Conservation (phyloP, 1,140 invertebrate species). For the Pseudachorutes palmiensis region DNA sequence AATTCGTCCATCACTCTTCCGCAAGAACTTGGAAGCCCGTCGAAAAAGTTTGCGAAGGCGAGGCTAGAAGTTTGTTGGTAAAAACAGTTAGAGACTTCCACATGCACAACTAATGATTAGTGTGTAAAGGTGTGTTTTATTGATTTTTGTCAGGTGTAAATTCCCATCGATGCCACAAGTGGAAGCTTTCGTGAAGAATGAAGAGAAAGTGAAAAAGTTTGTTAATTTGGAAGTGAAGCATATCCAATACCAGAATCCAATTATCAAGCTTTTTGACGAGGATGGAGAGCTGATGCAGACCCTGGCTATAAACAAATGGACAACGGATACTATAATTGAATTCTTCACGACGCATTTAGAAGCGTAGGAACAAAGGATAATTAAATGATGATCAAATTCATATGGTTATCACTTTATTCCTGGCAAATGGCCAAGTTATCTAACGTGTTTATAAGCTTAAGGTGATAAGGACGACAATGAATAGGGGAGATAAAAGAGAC, state of each 20-base stretch:
- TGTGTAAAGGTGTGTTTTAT: background rate
- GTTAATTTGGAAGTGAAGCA: slow-evolving; percentile 83
- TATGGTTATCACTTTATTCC: too few relatives aligned
- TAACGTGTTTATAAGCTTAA: too few relatives aligned
- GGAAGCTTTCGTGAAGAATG: slow-evolving; percentile 81
- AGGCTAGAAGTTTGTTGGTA: slow-evolving; percentile 6
- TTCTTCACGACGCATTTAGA: slow-evolving; percentile 77
- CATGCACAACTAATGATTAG: background rate
- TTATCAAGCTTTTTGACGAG: slow-evolving; percentile 79
- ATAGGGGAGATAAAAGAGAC: too few relatives aligned
- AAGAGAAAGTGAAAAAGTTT: slow-evolving; percentile 65
- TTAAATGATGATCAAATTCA: too few relatives aligned
- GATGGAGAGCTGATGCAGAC: slow-evolving; percentile 65
- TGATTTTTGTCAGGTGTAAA: background rate
- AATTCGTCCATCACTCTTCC: background rate
- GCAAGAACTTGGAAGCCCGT: background rate
- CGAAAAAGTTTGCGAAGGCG: background rate
- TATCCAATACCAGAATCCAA: slow-evolving; percentile 79
- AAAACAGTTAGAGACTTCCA: background rate
- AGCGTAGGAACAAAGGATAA: too few relatives aligned
- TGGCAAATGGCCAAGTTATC: too few relatives aligned
- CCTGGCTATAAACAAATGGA: slow-evolving; percentile 92
- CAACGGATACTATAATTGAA: slow-evolving; percentile 90
- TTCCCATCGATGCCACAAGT: slow-evolving; percentile 3
- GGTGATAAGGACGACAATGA: too few relatives aligned